phyloP scores from a whole-genome alignment of 2,113 vertebrate species.

The Eleginops maclovinus region DNA sequence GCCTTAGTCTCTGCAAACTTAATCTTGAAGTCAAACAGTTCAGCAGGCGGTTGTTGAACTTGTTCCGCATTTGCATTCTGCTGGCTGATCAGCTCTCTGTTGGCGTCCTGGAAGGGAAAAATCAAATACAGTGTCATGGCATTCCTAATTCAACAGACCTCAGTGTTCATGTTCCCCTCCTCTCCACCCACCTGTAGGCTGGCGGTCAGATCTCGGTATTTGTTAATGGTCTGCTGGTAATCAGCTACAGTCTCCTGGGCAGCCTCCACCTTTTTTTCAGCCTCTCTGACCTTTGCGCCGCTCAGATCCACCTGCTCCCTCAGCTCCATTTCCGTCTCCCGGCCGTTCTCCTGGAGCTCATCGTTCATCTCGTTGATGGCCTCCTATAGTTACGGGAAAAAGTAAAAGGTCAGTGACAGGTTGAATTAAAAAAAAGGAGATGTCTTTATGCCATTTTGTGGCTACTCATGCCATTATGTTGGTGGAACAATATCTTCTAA shows the following conservation, averaged over 20 bases:
- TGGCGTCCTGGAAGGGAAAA: slow-evolving; percentile 86
- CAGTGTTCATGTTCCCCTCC: not conserved
- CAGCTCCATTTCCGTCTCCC: slow-evolving; percentile 97
- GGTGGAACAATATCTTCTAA: too few species aligned
- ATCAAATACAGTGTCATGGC: not conserved
- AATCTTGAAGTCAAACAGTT: slow-evolving; percentile 99
- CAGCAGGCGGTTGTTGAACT: slow-evolving; percentile 91
- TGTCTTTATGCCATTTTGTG: not conserved
- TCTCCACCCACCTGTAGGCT: slow-evolving; percentile 88
- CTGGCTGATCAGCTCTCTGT: slow-evolving; percentile 93
- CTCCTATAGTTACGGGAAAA: slow-evolving; percentile 82
- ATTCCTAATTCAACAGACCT: not conserved
- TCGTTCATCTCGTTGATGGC: slow-evolving; percentile 99
- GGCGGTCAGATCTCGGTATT: slow-evolving; percentile 93
- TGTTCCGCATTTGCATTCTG: slow-evolving; percentile 91
- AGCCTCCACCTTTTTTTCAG: slow-evolving; percentile 93
- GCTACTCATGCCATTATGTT: not conserved
- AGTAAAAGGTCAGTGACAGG: not conserved
- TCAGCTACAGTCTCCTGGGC: slow-evolving; percentile 96
- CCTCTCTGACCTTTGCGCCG: slow-evolving; percentile 86
- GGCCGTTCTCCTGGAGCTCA: slow-evolving; percentile 95
- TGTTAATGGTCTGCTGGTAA: slow-evolving; percentile 96
- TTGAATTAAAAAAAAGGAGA: too few species aligned
- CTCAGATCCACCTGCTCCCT: slow-evolving; percentile 95
- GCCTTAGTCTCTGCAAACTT: slow-evolving; percentile 98